Conservation (phyloP, 2,888 invertebrate genomes). For the Zootermopsis nevadensis region DNA sequence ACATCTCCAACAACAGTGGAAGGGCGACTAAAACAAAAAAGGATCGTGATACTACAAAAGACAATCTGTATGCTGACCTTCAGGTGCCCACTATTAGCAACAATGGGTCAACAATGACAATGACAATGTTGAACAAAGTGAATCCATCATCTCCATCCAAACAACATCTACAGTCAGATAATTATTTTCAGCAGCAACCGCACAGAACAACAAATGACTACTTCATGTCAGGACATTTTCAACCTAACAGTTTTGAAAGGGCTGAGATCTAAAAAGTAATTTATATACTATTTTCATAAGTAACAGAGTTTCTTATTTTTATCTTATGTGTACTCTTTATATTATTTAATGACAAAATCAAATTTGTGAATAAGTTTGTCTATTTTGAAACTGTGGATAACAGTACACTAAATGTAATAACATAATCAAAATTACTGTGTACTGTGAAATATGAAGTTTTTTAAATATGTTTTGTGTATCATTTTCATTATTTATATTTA, state of each 20-base stretch:
- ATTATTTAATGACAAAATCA: background rate
- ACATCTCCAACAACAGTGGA: slow-evolving; percentile 43
- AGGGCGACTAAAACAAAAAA: slow-evolving; percentile 44
- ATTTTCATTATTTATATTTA: no score
- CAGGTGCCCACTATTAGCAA: slow-evolving; percentile 60
- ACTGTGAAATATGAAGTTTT: no score
- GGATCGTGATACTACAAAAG: slow-evolving; percentile 50
- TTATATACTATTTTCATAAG: background rate
- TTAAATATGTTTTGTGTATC: no score
- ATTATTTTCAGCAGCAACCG: slow-evolving; percentile 42
- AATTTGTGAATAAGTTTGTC: background rate
- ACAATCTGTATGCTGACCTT: slow-evolving; percentile 60
- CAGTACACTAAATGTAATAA: no score
- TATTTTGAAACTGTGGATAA: no score
- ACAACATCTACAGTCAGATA: slow-evolving; percentile 38
- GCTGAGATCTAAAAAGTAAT: slow-evolving; percentile 50
- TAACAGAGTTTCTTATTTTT: background rate
- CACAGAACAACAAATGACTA: slow-evolving; percentile 45
- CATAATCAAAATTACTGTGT: no score
- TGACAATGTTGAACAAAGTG: slow-evolving; percentile 40
- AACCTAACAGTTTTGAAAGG: slow-evolving; percentile 52
- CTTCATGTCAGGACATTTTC: slow-evolving; percentile 49
- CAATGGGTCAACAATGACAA: slow-evolving; percentile 54
- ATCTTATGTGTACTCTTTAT: background rate
- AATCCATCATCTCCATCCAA: slow-evolving; percentile 36